Evolutionary conservation across 2,888 invertebrate genomes (phyloP), one percentile per base, ranked within the genome.

Genomic region (Raillietiella orientalis): DNA sequence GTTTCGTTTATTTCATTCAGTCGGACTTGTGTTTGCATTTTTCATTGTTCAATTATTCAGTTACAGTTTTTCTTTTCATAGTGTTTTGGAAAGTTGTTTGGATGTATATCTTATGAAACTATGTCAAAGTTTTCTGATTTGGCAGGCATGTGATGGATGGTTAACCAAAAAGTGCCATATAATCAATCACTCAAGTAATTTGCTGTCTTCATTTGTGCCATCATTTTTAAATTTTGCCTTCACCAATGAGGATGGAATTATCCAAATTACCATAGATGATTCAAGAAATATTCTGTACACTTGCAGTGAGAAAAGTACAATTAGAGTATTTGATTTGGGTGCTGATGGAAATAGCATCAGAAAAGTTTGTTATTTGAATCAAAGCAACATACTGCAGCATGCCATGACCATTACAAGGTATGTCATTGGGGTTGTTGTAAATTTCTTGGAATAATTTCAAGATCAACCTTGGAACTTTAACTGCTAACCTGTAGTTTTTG

Each of bases 141-240:
- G 48, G 29, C 40, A 50, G 41, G 38, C 43, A 13, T 39, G 41
- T 29, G 47, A 52, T 35, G 74, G 72, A 33, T 90, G 87, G 87
- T 79, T 87, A 48, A 75, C 79, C 12, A 72, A 77, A 46, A 67
- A 79, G 35, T 90, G 82, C 45, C 70, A 71, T 45, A 90, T 84
- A 53, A 58, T 84, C 2, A 90, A 93, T 46, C 77, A 82, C 43
- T 84, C 90, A 0, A 74, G 70, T 30, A 67, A 72, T 34, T 55
- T 69, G 4, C 50, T 87, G 14, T 77, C 82, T 21, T 77, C 70
- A 42, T 52, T 87, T 34, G 62, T 87, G 24, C 84, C 84, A 8
- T 70, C 71, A 16, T 79, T 87, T 45, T 54, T 84, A 6, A 69
- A 70, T 46, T 65, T 72, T 22, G 43, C 46, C 17, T 56, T 70